Evolutionary conservation across 2,113 vertebrate species (phyloP), one percentile per base, ranked within the genome.

Genomic region (Alexandromys fortis): DNA sequence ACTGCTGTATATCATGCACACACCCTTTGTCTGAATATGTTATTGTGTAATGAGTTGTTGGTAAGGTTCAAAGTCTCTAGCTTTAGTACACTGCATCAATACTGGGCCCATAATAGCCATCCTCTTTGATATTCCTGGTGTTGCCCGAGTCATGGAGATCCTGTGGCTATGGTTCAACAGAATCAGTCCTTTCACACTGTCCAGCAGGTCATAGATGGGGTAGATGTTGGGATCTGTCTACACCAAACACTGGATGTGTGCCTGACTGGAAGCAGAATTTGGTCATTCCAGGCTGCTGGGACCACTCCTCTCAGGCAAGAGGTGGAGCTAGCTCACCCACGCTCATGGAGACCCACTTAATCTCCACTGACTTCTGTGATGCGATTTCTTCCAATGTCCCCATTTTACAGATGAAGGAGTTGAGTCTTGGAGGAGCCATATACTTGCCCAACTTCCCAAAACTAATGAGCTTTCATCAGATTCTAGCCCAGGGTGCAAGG

Each of bases 61-160:
- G 70, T 72, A 7, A 72, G 70, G 17, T n/a, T 72, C 35, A 21
- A 72, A 30, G 35, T 24, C 33, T n/a, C 70, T 21, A n/a, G 35
- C 16, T n/a, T 21, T 72, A 1, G 7, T n/a, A n/a, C 70, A 72
- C 35, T 3, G 16, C 35, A 35, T 70, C 14, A 35, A 70, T 70
- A 35, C 14, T 35, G 14, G 16, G 3, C 68, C 14, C 68, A 70
- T 1, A 70, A 2, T 0, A 1, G 16, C 6, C 33, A 35, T 70
- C 68, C 6, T 70, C 0, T 70, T 3, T 35, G 14, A 70, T n/a
- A 70, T 19, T 65, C 6, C 68, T 70, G 14, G 1, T 35, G 5
- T 70, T 70, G 33, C 16, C 33, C 33, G 5, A 70, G 6, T 35
- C 68, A 70, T 70, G 33, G 12, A 70, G 68, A 70, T 70, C 2